Percentiles rank a stretch among this genome's conserved stretches.
These are phyloP conservation scores for Dasyurus viverrinus DNA, from an alignment of 2,113 vertebrate species.

Conservation along the genomic window DNA sequence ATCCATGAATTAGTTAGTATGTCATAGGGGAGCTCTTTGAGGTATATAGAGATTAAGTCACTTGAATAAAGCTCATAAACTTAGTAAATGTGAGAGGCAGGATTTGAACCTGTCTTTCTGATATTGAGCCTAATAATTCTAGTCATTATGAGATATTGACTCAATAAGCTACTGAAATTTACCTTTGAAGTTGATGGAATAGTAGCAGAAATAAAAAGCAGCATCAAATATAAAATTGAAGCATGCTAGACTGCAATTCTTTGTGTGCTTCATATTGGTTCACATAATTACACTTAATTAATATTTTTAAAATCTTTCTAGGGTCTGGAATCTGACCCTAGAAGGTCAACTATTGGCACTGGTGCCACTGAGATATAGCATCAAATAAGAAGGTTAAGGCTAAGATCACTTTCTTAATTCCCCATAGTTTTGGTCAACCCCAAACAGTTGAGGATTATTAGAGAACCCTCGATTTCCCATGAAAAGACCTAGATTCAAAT, in stretches of 20 bases:
- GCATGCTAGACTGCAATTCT: background rate
- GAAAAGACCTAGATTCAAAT: background rate
- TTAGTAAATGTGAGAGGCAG: background rate
- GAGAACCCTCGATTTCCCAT: background rate
- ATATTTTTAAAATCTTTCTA: background rate
- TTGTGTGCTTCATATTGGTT: background rate
- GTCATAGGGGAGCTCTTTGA: background rate
- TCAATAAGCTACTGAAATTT: background rate
- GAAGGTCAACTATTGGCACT: background rate
- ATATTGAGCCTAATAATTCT: background rate
- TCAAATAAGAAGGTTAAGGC: background rate
- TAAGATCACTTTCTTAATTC: background rate
- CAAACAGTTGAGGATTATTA: background rate
- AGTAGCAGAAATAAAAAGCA: background rate
- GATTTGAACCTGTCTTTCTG: background rate
- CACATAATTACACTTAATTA: constrained; percentile 2
- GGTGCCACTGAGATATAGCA: background rate
- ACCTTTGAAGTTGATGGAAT: background rate
- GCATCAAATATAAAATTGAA: background rate
- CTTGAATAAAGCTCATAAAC: background rate
- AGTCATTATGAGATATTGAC: background rate
- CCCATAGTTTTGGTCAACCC: background rate
- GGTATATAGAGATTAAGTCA: background rate
- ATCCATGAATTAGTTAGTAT: background rate
- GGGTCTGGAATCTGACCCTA: no score